Evolutionary conservation across 2,888 invertebrate genomes (phyloP).

Genomic region (Steromphala cineraria): DNA sequence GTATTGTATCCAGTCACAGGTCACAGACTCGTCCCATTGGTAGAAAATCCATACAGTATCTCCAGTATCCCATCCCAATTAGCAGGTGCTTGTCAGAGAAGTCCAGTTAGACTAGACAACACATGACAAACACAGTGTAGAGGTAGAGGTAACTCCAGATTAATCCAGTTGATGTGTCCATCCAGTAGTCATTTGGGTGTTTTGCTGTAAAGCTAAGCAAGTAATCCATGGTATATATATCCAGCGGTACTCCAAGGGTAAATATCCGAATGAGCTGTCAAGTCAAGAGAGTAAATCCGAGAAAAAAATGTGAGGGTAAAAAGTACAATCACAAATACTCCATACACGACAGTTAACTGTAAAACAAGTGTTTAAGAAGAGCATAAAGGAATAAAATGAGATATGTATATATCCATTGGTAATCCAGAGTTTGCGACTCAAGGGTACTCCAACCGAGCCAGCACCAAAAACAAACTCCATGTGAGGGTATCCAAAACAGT

Average conservation of each 20-base stretch:
- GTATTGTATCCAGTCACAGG: too few species aligned
- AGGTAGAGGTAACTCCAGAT: neutral
- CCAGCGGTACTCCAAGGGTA: neutral
- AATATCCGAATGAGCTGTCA: constrained; percentile 11
- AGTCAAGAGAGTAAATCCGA: constrained; percentile 2
- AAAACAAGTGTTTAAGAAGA: neutral
- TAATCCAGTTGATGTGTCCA: neutral
- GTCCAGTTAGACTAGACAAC: neutral
- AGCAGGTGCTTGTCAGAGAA: too few species aligned
- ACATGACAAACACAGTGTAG: neutral
- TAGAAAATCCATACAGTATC: too few species aligned
- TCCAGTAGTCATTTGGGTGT: neutral
- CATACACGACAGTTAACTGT: constrained; percentile 9
- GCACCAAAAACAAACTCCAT: neutral
- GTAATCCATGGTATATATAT: constrained; percentile 7
- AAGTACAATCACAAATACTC: constrained; percentile 8
- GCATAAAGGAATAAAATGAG: neutral
- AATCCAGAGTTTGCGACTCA: neutral
- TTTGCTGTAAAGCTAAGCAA: neutral
- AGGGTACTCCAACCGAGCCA: constrained; percentile 6
- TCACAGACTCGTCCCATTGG: too few species aligned
- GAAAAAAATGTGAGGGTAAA: neutral
- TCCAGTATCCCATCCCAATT: too few species aligned
- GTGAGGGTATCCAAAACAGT: neutral
- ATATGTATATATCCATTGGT: neutral